Evolutionary conservation across 1,140 invertebrate species (phyloP).

Genomic region (Brachionus paranguensis): DNA sequence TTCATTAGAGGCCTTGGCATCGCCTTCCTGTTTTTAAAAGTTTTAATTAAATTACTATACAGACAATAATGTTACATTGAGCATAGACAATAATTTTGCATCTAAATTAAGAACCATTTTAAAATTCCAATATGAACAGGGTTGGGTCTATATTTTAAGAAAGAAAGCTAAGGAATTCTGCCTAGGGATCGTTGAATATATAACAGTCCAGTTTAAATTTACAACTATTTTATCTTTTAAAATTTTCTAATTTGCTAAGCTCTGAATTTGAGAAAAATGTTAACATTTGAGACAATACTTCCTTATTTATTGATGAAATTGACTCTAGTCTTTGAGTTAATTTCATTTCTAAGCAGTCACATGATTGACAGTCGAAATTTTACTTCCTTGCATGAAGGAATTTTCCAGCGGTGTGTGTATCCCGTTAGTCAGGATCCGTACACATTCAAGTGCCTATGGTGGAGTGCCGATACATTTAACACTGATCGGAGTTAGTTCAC

Average conservation of each 20-base stretch:
- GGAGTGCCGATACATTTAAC: constrained; percentile 17
- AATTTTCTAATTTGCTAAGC: background rate
- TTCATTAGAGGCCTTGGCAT: background rate
- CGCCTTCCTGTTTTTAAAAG: background rate
- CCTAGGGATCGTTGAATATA: background rate
- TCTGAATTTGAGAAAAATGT: background rate
- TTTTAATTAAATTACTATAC: background rate
- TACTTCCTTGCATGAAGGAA: constrained; percentile 12
- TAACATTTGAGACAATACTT: background rate
- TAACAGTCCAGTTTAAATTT: background rate
- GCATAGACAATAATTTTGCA: background rate
- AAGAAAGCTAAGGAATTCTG: constrained; percentile 1
- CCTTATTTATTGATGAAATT: constrained; percentile 16
- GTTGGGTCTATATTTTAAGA: constrained; percentile 18
- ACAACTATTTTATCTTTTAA: background rate
- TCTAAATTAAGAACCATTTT: constrained; percentile 7
- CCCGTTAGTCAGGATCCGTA: background rate
- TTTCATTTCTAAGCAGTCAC: constrained; percentile 36
- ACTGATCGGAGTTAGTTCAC: constrained; percentile 11
- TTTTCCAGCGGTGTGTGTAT: constrained; percentile 29
- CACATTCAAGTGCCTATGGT: constrained; percentile 28
- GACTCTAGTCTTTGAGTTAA: constrained; percentile 25
- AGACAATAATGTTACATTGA: background rate
- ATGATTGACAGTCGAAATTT: constrained; percentile 33
- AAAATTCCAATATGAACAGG: constrained; percentile 2